Base-by-base conservation (phyloP, 2,113 vertebrate species). In the Prunella fulvescens region DNA sequence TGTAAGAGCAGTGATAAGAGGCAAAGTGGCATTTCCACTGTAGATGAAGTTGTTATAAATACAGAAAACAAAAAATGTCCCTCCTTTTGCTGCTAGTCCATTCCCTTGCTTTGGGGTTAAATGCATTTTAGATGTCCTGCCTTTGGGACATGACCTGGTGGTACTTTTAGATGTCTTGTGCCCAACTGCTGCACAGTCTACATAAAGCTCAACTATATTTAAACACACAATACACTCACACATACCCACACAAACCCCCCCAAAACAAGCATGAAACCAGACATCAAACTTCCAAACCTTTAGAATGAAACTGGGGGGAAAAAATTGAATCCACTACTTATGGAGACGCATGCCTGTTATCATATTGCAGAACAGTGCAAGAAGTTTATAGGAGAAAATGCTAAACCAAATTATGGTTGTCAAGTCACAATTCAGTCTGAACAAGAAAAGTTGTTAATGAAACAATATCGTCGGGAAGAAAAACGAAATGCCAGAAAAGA, bases 401-500 rank as follows among this genome's bases (percentile, higher is more conserved):
- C 92, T 73, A 99, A 98, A 88, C 99, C 99, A 29, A 97, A 97
- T 95, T 99, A 98, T 50, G 98, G 98, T 42, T 99, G 99, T 97
- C 99, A 99, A 98, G 99, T 99, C 93, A 99, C 98, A 95, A 99
- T 99, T 97, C 99, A 99, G 19, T 99, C 99, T 65, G 99, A 99
- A 97, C 99, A 99, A 97, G 99, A 99, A 97, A 99, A 97, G 71
- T 98, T 98, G 95, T 97, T 99, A 98, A 97, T 99, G 97, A 99
- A 99, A 96, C 98, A 98, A 3, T 98, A 98, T 97, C 99, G 99
- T 58, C 98, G 99, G 54, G 99, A 99, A 97, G 99, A 99, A 97
- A 99, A 99, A 96, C 98, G 97, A 54, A 98, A 98, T 97, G 98
- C 98, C 87, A 99, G 98, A 85, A 97, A 98, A 96, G 98, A 99